These are phyloP conservation scores for Lithobates pipiens DNA, from an alignment of 2,797 vertebrate species.

Conservation along the genomic window DNA sequence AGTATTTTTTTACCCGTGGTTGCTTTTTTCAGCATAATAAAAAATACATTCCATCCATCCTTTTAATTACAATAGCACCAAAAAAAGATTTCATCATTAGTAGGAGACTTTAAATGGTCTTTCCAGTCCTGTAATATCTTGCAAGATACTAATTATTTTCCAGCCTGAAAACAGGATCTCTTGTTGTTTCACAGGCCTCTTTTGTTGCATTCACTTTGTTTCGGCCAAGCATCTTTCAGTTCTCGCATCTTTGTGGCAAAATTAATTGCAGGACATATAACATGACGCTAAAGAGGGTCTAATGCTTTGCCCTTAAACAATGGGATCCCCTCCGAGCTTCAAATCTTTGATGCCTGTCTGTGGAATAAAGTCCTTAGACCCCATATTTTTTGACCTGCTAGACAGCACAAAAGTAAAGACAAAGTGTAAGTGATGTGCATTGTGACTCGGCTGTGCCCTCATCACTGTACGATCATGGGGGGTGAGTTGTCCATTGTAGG, in stretches of 20 bases:
- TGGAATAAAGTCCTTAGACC: constrained; percentile 40
- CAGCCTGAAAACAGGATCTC: not conserved
- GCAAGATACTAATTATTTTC: constrained; percentile 12
- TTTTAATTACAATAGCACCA: no score
- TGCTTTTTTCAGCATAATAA: no score
- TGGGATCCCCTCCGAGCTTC: constrained; percentile 35
- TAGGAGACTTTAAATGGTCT: not conserved
- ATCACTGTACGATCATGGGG: constrained; percentile 58
- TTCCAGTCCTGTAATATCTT: not conserved
- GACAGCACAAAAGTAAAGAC: constrained; percentile 42
- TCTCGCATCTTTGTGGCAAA: constrained; percentile 40
- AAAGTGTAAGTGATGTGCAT: constrained; percentile 48
- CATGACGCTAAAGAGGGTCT: constrained; percentile 39
- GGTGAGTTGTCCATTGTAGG: constrained; percentile 54
- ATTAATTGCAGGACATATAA: constrained; percentile 43
- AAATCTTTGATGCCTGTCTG: constrained; percentile 46
- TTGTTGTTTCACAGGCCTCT: not conserved
- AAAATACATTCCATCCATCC: no score
- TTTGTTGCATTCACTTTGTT: constrained; percentile 1
- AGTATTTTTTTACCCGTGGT: no score
- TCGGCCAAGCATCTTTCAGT: constrained; percentile 1
- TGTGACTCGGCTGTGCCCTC: constrained; percentile 35
- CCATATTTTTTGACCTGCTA: constrained; percentile 46
- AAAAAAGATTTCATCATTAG: not conserved
- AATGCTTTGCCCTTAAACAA: constrained; percentile 44